phyloP scores from a whole-genome alignment of 2,888 invertebrate species.

The Lasioglossum villosulum region DNA sequence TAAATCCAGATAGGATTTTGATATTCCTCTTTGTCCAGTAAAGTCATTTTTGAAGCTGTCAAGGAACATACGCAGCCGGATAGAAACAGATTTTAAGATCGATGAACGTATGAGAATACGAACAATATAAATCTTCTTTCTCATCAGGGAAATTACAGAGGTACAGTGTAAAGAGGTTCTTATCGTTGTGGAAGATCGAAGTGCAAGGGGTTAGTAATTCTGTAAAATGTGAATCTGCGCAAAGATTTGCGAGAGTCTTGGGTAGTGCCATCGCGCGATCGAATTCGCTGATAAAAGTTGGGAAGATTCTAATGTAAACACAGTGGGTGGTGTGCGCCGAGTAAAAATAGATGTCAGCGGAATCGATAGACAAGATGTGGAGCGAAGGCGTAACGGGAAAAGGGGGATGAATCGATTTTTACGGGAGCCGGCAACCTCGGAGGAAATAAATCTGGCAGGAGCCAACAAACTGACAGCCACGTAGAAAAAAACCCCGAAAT shows the following conservation, averaged over 20 bases:
- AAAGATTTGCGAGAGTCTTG: not conserved
- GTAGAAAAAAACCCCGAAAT: not conserved
- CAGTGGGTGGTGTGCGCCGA: not conserved
- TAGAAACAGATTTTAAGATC: not conserved
- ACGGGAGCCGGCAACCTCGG: not conserved
- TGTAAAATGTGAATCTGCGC: conserved; percentile 57
- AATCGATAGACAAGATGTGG: conserved; percentile 48
- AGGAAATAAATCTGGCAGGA: conserved; percentile 14
- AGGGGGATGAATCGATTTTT: conserved; percentile 36
- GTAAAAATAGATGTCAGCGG: conserved; percentile 31
- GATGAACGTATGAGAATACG: not conserved
- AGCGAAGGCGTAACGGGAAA: conserved; percentile 17
- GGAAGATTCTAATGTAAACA: conserved; percentile 31
- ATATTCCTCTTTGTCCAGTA: not conserved
- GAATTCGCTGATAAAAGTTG: not conserved
- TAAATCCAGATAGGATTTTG: not conserved
- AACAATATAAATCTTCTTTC: not conserved
- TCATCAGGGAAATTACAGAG: not conserved
- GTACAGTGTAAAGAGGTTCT: too few species aligned
- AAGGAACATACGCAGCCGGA: not conserved
- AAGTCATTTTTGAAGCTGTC: not conserved
- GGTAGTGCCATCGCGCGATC: not conserved
- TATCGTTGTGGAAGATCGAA: not conserved
- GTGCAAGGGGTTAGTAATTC: not conserved
- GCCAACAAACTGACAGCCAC: conserved; percentile 1